Evolutionary conservation across 2,888 invertebrate genomes (phyloP).

Genomic region (Trachelus tabidus): DNA sequence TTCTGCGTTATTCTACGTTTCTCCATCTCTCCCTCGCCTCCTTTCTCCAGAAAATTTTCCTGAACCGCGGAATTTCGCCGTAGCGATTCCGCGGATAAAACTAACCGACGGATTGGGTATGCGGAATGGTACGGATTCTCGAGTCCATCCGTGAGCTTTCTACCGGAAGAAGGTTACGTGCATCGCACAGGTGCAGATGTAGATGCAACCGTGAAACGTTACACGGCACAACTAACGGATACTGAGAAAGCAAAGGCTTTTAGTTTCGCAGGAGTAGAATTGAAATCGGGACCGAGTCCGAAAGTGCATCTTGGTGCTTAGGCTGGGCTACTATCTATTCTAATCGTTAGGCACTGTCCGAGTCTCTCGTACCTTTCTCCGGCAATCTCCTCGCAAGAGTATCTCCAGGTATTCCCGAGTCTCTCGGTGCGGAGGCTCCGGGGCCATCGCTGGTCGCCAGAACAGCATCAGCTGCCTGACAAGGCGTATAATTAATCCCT

Average conservation of each 20-base stretch:
- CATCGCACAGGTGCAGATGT: neutral
- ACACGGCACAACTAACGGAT: neutral
- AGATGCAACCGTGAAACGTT: neutral
- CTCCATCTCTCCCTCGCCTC: constrained; percentile 13
- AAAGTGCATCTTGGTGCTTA: neutral
- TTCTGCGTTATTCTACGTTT: neutral
- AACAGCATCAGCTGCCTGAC: constrained; percentile 58
- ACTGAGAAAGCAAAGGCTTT: neutral
- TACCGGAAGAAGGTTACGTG: neutral
- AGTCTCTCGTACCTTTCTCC: constrained; percentile 8
- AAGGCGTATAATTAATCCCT: constrained; percentile 62
- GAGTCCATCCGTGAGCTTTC: neutral
- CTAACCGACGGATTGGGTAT: neutral
- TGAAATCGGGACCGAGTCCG: neutral
- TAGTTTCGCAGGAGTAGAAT: neutral
- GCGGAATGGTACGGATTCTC: neutral
- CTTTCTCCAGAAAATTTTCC: constrained; percentile 27
- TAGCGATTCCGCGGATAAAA: neutral
- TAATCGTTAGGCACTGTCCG: neutral
- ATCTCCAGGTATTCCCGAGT: neutral
- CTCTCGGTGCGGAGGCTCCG: constrained; percentile 8
- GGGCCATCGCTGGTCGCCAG: constrained; percentile 38
- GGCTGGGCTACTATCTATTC: constrained; percentile 6
- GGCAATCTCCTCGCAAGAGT: neutral
- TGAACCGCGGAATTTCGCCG: constrained; percentile 13